phyloP scores from a whole-genome alignment of 2,888 invertebrate species.

The Polydesmus complanatus region DNA sequence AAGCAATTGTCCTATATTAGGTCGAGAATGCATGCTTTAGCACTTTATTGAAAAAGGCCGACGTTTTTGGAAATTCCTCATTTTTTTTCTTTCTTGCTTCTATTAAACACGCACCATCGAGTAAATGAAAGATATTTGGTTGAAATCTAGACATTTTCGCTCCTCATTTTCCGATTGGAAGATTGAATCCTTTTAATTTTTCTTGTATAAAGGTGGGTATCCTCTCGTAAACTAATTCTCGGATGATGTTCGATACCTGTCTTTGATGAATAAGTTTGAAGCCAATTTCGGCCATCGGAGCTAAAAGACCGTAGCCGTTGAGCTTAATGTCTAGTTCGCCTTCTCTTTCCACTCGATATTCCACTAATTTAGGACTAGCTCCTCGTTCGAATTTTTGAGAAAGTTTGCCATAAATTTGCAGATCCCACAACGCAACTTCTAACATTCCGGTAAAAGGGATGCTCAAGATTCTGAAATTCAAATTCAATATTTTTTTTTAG shows the following conservation, averaged over 20 bases:
- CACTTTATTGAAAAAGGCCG: too few relatives aligned
- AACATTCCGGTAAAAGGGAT: constrained; percentile 8
- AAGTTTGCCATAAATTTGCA: constrained; percentile 9
- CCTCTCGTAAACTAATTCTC: constrained; percentile 9
- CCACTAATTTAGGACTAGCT: constrained; percentile 3
- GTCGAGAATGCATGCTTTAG: too few relatives aligned
- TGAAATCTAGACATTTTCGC: too few relatives aligned
- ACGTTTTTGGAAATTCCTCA: too few relatives aligned
- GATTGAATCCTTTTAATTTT: constrained; percentile 4
- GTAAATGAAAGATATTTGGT: too few relatives aligned
- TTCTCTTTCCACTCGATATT: constrained; percentile 3
- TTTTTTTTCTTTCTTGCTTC: too few relatives aligned
- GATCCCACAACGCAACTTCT: constrained; percentile 11
- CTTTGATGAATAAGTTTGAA: constrained; percentile 7
- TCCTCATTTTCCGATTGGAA: constrained; percentile 9
- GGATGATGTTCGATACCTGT: constrained; percentile 2
- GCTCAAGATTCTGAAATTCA: constrained; percentile 8
- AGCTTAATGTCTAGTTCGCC: constrained; percentile 9
- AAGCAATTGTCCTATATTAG: too few relatives aligned
- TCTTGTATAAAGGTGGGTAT: not conserved
- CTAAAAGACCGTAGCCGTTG: constrained; percentile 12
- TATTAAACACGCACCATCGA: too few relatives aligned
- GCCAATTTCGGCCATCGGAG: constrained; percentile 8
- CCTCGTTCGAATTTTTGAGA: not conserved
- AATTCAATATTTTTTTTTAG: too few relatives aligned